Conservation (phyloP, 2,113 vertebrate genomes). For the Chlorodrepanis virens region DNA sequence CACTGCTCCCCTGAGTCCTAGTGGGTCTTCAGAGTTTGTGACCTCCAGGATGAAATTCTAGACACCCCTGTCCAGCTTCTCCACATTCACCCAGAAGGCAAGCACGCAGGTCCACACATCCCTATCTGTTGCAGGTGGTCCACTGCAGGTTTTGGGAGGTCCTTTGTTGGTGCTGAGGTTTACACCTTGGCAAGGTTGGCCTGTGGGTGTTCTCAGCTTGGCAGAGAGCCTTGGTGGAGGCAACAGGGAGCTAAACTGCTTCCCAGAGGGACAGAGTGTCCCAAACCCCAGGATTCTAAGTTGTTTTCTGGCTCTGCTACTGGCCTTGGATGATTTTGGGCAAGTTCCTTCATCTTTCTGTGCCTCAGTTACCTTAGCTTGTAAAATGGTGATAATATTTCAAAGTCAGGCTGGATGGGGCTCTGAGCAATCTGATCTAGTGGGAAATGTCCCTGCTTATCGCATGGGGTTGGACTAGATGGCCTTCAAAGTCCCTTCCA, state of each 20-base stretch:
- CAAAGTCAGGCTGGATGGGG: background rate
- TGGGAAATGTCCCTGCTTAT: background rate
- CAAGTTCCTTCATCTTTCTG: background rate
- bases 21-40: background rate
- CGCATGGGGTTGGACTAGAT: background rate
- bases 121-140: background rate
- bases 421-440: background rate
- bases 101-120: fast-evolving
- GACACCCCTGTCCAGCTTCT: fast-evolving
- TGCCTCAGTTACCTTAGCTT: background rate
- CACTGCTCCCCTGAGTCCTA: background rate
- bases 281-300: background rate
- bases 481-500: background rate
- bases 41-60: background rate
- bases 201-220: background rate
- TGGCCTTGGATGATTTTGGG: background rate
- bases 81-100: background rate
- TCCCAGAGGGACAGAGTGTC: background rate
- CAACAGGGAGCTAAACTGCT: background rate
- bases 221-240: background rate
- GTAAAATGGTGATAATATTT: background rate
- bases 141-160: background rate
- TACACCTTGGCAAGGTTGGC: background rate
- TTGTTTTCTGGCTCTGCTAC: background rate
- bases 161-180: background rate